Percentiles rank a stretch among this genome's conserved stretches.
Evolutionary conservation across 2,113 vertebrate genomes (phyloP).

Genomic region (Phodopus roborovskii): DNA sequence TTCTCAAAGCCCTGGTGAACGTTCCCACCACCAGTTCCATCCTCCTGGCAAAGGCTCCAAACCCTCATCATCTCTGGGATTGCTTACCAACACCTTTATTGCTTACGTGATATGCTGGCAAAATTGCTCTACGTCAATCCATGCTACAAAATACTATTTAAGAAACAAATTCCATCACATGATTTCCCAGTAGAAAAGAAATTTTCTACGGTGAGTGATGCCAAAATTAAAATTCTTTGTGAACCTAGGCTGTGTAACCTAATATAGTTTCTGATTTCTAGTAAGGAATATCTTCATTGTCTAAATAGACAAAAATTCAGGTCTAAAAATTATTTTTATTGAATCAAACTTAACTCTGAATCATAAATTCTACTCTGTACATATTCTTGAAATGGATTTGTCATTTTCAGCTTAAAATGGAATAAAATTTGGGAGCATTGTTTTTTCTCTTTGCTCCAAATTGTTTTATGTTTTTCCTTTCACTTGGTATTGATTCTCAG

Average conservation of each 20-base stretch:
- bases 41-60: background rate
- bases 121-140: background rate
- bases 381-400: slow-evolving; percentile 5
- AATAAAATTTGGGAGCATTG: background rate
- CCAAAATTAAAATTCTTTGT: background rate
- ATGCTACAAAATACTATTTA: background rate
- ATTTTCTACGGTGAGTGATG: background rate
- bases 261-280: background rate
- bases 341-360: background rate
- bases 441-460: background rate
- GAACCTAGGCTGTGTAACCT: background rate
- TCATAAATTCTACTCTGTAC: background rate
- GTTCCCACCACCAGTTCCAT: background rate
- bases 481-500: background rate
- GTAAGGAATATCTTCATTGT: background rate
- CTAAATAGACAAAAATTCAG: background rate
- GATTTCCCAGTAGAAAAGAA: background rate
- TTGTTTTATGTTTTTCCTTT: background rate
- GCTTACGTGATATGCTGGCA: background rate
- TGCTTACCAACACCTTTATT: background rate
- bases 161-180: background rate
- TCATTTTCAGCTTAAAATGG: background rate
- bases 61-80: background rate
- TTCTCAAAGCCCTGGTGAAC: background rate
- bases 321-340: background rate